Base-by-base conservation (phyloP, 92 coral and sea anemone species). In the Parazoanthus swiftii region DNA sequence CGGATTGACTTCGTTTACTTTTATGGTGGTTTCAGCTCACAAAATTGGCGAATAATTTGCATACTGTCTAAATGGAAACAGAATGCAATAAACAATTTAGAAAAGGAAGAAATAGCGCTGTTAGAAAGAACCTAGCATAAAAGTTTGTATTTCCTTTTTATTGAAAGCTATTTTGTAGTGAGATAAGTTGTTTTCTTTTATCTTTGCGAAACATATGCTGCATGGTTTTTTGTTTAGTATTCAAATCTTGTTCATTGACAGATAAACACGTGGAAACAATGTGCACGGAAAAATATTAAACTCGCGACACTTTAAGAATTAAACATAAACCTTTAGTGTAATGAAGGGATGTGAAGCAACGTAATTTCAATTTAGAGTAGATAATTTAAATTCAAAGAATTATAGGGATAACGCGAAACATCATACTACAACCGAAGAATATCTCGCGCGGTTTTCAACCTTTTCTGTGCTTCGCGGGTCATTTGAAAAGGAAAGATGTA, bases 1-100 rank as follows among this genome's bases (percentile, higher is more conserved):
- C 87, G 51, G 87, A 7, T 84, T 72, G 63, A 84, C 42, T 84
- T 84, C 87, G 68, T 46, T 84, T 84, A 39, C 29, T 71, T 83
- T 46, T 44, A 73, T 84, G 78, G 66, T 38, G 43, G 58, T 84
- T 83, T 84, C 43, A 37, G 44, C 18, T 84, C 78, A 42, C 42
- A 26, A 71, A 70, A 44, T 84, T 35, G 35, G 87, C 42, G 54
- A 74, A 44, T 84, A 84, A 84, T 84, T 84, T 84, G 66, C 87
- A 84, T 84, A 84, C 37, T 43, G 79, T 43, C 23, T 50, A 51
- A 39, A 39, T 76, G 54, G 54, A 76, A 42, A 36, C 25, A 42
- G 8, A 70, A 84, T 71, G 38, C 15, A 68, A 46, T 70, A 71
- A 84, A 70, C 68, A 71, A 46, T 44, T 44, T 33, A 46, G 66